Evolutionary conservation across 2,888 invertebrate genomes (phyloP), one percentile per base, ranked within the genome.

Genomic region (Epinotia demarniana): DNA sequence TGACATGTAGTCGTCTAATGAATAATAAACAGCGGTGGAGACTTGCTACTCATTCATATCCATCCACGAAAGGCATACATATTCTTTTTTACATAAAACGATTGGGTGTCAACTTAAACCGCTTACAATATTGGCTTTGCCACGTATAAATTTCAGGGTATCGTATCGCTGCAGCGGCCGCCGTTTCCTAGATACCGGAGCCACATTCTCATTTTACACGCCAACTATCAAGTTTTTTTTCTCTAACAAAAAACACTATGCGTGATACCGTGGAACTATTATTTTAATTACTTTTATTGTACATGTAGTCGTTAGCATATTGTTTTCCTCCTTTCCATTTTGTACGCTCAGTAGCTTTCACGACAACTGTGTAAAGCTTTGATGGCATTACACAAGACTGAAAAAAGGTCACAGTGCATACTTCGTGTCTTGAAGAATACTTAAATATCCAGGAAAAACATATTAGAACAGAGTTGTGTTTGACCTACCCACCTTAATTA

Each of bases 1-100:
- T 93, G 93, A 92, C 91, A 88, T 88, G 90, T 88, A 87, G 86
- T 88, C 92, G 89, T 90, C 91, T 92, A 91, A 92, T 92, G 92
- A 92, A 92, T 92, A 93, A 93, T 92, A 92, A 93, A 92, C 92
- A 91, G 91, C 87, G 82, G 87, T 88, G 90, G 90, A 88, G 89
- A 90, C 87, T 90, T 86, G 88, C 89, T 88, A 88, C 91, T 92
- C 92, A 91, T 91, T 92, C 92, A 91, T 91, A 92, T 87, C 91
- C 90, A 91, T 91, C 89, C 88, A 90, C 89, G 87, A 86, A 89
- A 90, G 85, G 87, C 87, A 87, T 75, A 75, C 75, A 90, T 92
- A 90, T 88, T 88, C 87, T 88, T 90, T 89, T 90, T 86, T 84
- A 88, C 86, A 89, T 89, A 85, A 89, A 90, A 85, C 89, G 87